Base-by-base conservation (phyloP, 2,113 vertebrate genomes). In the Leptosomus discolor region DNA sequence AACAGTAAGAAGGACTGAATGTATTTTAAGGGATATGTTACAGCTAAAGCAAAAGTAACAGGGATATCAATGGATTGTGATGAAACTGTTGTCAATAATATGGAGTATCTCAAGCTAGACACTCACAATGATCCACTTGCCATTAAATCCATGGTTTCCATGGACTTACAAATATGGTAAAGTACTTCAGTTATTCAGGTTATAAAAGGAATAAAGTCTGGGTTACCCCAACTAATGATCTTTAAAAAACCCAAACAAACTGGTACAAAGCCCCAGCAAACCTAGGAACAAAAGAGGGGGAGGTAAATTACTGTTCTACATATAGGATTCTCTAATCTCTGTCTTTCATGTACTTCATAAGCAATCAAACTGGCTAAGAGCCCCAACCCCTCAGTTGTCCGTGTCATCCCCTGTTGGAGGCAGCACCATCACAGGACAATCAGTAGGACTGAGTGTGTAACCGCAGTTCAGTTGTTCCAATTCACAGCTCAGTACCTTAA, bases 401-500 rank as follows among this genome's bases (percentile, higher is more conserved):
- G 36, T 7, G 24, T 34, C 39, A 73, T 46, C n/a, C 70, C 26
- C 48, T 73, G 5, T 20, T 77, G 73, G 24, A 84, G 58, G 29
- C 15, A 91, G 7, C 36, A 48, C 11, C 45, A 61, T 19, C 1
- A 1, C 50, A 37, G 60, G 64, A 92, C 63, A 57, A 69, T 58
- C 45, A 41, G 50, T 19, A 65, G 53, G 29, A 84, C 87, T 93
- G 76, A 70, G 77, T 12, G 22, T 15, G 37, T 27, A 34, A 68
- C n/a, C 54, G 30, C n/a, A 71, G 54, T 74, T 95, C 41, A 20
- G 19, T 22, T 91, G 41, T 51, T 89, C 56, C 58, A 57, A 37
- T 86, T 65, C 84, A 89, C 76, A 92, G 68, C 46, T 94, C 84
- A 84, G 36, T 68, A 69, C 54, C 50, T 86, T 43, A 43, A 57